Evolutionary conservation across 2,797 vertebrate species (phyloP).

Genomic region (Lutjanus argentimaculatus): DNA sequence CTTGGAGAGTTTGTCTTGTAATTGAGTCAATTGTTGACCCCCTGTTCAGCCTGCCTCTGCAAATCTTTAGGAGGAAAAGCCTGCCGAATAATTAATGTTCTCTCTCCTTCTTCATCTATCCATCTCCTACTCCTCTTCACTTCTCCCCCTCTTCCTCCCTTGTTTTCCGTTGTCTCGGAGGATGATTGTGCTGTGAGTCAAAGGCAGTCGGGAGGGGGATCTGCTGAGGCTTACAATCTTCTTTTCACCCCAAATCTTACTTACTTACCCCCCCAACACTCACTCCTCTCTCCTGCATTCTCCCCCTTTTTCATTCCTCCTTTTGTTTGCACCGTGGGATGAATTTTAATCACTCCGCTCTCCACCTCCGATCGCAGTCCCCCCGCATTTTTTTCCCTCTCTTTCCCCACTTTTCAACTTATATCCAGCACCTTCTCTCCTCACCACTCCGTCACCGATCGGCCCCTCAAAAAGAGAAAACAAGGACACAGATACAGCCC

Average conservation of each 20-base stretch:
- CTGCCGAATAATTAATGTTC: slow-evolving; percentile 83
- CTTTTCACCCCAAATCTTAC: slow-evolving; percentile 83
- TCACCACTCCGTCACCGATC: slow-evolving; percentile 26
- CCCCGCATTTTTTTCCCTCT: slow-evolving; percentile 29
- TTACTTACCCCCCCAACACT: slow-evolving; percentile 52
- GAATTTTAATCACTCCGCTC: slow-evolving; percentile 87
- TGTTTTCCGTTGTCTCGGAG: slow-evolving; percentile 75
- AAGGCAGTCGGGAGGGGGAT: slow-evolving; percentile 80
- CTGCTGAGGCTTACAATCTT: slow-evolving; percentile 84
- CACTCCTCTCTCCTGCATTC: slow-evolving; percentile 73
- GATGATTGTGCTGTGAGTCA: slow-evolving; percentile 84
- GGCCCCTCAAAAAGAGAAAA: slow-evolving; percentile 34
- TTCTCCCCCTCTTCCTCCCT: slow-evolving; percentile 39
- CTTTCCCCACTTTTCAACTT: slow-evolving; percentile 44
- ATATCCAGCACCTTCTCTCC: slow-evolving; percentile 46
- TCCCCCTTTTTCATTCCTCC: slow-evolving; percentile 84
- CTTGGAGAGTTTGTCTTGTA: slow-evolving; percentile 86
- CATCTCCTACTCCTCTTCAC: slow-evolving; percentile 72
- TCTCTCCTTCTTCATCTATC: slow-evolving; percentile 65
- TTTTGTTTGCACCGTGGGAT: slow-evolving; percentile 89
- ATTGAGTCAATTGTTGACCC: slow-evolving; percentile 88
- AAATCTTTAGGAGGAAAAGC: slow-evolving; percentile 77
- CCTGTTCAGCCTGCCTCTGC: slow-evolving; percentile 80
- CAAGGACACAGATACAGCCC: slow-evolving; percentile 36
- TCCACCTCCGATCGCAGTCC: slow-evolving; percentile 68